Evolutionary conservation across 1,140 invertebrate genomes (phyloP).

Genomic region (Phocides pigmalion): DNA sequence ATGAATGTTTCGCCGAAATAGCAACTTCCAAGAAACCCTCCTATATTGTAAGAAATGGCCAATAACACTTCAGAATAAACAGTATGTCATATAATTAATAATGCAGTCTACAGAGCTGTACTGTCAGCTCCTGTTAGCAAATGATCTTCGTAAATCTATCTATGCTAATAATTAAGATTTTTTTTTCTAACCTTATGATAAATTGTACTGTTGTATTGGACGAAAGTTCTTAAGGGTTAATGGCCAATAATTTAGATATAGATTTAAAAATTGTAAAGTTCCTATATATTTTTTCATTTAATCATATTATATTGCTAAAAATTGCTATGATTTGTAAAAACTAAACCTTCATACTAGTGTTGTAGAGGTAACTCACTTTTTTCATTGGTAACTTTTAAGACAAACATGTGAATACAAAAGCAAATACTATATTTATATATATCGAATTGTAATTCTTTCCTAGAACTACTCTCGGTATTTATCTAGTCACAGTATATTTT

Average conservation of each 20-base stretch:
- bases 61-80: background rate
- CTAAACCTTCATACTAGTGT: background rate
- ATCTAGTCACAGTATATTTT: conserved; percentile 51
- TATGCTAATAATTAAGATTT: background rate
- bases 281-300: conserved; percentile 42
- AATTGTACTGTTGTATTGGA: background rate
- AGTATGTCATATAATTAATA: background rate
- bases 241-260: conserved; percentile 15
- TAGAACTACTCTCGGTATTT: conserved; percentile 19
- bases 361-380: conserved; percentile 1
- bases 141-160: background rate
- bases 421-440: conserved; percentile 5
- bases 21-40: conserved; percentile 30
- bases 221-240: background rate
- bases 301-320: conserved; percentile 24
- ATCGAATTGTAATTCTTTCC: background rate
- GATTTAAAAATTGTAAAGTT: conserved; percentile 52
- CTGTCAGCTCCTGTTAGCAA: background rate
- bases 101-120: too few relatives aligned
- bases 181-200: background rate
- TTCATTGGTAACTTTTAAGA: background rate
- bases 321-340: conserved; percentile 26
- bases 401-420: background rate
- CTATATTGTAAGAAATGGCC: conserved; percentile 12
- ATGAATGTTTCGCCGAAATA: conserved; percentile 69